Evolutionary conservation across 2,888 invertebrate genomes (phyloP), one percentile per base, ranked within the genome.

Genomic region (Cataglyphis rosenhaueri): DNA sequence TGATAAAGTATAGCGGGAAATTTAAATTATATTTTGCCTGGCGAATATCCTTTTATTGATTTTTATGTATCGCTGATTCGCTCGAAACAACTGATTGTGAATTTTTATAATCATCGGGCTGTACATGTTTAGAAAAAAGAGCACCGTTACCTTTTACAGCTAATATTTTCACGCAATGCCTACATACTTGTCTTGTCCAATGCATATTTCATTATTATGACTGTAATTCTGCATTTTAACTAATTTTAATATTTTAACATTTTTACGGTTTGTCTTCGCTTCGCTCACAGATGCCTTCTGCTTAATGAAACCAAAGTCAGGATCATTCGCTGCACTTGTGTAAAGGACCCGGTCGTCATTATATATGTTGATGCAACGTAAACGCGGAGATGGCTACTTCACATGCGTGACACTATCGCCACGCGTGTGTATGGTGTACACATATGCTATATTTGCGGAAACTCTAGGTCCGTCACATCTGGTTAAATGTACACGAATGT

Each of bases 381-480:
- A 75, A 75, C 55, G 21, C 35, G 6, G 41, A 38, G 59, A 25
- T 38, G 41, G 8, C 44, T 48, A 48, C 48, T 48, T 18, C 4
- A 25, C 35, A 18, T n/a, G 65, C 65, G 75, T 38, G 25, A 62
- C 35, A 18, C 41, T 10, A 12, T 41, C 3, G 12, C 29, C 41
- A n/a, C 32, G 57, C 44, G 12, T 29, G 52, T 12, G 35, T 8
- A 9, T 4, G 5, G 0, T 6, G 10, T 5, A 29, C 6, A 5
- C 38, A 64, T 15, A 29, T 55, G 64, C 35, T 29, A 57, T n/a
- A 25, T 71, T 73, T 55, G 70, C 21, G 78, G 65, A 44, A 83
- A 73, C 44, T 57, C 61, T 70, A 64, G 74, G 71, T 70, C 66
- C 74, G 86, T 87, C 82, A 82, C 82, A 68, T 41, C 52, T 66